Percentiles rank a stretch among this genome's conserved stretches.
Evolutionary conservation across 2,888 invertebrate species (phyloP).

Genomic region (Netelia melanura): DNA sequence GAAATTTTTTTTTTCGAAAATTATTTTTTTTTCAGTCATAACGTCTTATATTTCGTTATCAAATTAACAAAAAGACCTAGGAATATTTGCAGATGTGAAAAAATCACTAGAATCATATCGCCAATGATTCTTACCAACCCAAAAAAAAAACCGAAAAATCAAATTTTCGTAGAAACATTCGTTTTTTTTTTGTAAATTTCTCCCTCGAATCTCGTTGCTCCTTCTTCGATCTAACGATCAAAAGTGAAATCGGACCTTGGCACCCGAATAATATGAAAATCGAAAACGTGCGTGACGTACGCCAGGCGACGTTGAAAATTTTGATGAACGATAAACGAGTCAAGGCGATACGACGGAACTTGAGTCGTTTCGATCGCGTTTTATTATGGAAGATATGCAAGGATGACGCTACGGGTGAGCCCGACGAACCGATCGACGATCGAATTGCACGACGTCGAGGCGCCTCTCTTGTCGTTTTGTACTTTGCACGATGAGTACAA

Average conservation of each 20-base stretch:
- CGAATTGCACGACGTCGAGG: slow-evolving; percentile 52
- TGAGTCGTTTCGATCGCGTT: slow-evolving; percentile 13
- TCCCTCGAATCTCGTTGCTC: background rate
- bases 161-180: background rate
- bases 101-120: too few relatives aligned
- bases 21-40: too few relatives aligned
- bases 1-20: too few relatives aligned
- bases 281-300: background rate
- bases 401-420: background rate
- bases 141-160: too few relatives aligned
- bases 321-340: background rate
- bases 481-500: background rate
- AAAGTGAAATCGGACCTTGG: background rate
- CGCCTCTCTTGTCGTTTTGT: slow-evolving; percentile 17
- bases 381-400: slow-evolving; percentile 1
- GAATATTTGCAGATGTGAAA: too few relatives aligned
- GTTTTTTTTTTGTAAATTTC: background rate
- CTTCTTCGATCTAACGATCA: background rate
- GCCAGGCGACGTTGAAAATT: background rate
- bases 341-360: background rate
- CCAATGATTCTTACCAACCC: too few relatives aligned
- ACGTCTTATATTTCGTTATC: too few relatives aligned
- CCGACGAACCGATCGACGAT: slow-evolving; percentile 42
- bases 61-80: too few relatives aligned
- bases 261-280: background rate